phyloP scores from a whole-genome alignment of 2,797 vertebrate species.

The Enteromius mattozi region DNA sequence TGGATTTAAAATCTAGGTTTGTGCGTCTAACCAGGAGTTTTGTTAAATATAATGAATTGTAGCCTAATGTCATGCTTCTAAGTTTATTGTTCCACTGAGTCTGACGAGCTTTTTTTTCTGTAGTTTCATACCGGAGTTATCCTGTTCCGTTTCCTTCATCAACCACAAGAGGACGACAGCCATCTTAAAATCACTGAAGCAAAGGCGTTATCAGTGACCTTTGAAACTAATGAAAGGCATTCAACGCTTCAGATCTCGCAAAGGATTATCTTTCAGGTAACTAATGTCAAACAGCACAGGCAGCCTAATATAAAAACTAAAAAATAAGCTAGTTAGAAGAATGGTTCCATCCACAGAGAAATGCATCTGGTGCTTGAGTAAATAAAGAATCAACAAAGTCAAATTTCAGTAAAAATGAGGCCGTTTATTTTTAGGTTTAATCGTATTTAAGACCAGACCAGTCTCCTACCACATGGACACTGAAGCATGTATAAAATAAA shows the following conservation, averaged over 20 bases:
- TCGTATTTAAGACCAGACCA: background rate
- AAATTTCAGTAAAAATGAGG: background rate
- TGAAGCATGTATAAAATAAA: conserved; percentile 29
- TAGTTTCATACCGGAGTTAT: background rate
- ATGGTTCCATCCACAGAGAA: background rate
- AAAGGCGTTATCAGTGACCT: background rate
- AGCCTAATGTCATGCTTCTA: no score
- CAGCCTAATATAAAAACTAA: background rate
- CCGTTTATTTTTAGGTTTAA: conserved; percentile 10
- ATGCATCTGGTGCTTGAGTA: background rate
- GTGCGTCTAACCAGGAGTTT: no score
- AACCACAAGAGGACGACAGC: conserved; percentile 3
- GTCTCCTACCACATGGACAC: background rate
- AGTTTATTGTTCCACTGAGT: background rate
- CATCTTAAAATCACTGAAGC: background rate
- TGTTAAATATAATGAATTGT: background rate
- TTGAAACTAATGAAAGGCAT: conserved; percentile 1
- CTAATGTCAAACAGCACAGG: background rate
- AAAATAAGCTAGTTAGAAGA: background rate
- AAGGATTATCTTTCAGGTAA: background rate
- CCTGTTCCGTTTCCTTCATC: background rate
- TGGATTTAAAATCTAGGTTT: background rate
- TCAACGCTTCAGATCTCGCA: background rate
- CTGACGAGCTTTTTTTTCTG: background rate
- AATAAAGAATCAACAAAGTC: background rate